phyloP scores from a whole-genome alignment of 2,113 vertebrate genomes.

The Coptodon rendalli region DNA sequence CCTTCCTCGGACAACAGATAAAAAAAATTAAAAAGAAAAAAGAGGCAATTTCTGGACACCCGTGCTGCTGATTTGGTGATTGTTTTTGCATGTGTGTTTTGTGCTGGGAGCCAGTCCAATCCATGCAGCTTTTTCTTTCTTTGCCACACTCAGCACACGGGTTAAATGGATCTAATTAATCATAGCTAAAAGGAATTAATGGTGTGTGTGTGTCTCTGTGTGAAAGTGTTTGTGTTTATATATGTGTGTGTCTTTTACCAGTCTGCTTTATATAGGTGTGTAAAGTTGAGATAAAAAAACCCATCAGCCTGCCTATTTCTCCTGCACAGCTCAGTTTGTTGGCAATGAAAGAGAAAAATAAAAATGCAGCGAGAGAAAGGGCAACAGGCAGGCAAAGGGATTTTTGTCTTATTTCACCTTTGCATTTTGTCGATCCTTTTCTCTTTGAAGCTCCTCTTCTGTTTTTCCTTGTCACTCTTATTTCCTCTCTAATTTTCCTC shows the following conservation, averaged over 20 bases:
- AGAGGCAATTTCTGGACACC: not conserved
- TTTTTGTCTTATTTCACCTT: not conserved
- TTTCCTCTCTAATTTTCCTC: not conserved
- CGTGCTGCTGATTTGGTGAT: not conserved
- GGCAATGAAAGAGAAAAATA: not conserved
- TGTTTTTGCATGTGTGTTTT: not conserved
- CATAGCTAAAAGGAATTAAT: constrained; percentile 32
- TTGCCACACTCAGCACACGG: not conserved
- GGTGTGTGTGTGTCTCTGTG: not conserved
- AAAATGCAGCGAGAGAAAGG: not conserved
- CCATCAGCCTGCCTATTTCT: constrained; percentile 18
- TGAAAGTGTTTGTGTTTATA: not conserved
- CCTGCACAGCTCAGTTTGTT: constrained; percentile 5
- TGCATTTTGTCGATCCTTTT: not conserved
- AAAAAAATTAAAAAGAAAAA: not conserved
- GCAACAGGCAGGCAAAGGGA: not conserved
- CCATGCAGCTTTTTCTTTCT: not conserved
- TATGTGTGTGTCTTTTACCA: not conserved
- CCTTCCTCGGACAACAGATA: constrained; percentile 20
- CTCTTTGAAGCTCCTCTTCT: not conserved
- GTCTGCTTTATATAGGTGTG: constrained; percentile 26
- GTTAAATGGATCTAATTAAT: constrained; percentile 39
- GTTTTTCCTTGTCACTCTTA: not conserved
- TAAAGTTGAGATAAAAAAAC: constrained; percentile 42
- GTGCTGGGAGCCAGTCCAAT: not conserved